phyloP scores from a whole-genome alignment of 2,113 vertebrate species.

The Rhombomys opimus region DNA sequence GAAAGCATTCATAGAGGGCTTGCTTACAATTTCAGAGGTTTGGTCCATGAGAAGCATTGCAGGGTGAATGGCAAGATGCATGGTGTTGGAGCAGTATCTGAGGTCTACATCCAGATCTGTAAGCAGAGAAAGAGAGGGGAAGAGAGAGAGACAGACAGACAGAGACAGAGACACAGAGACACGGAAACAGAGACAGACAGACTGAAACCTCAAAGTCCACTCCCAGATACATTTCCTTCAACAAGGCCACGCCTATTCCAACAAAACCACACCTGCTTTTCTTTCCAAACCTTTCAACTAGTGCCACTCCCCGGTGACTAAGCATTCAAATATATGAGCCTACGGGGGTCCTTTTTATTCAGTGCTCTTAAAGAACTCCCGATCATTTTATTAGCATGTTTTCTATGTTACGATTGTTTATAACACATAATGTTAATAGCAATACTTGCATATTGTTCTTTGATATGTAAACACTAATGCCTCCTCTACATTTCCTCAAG shows the following conservation, averaged over 20 bases:
- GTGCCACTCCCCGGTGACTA: no score
- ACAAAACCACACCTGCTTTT: no score
- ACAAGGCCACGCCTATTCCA: no score
- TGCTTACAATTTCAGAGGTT: background rate
- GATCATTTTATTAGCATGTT: background rate
- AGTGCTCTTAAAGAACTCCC: background rate
- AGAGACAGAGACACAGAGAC: no score
- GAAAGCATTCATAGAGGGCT: background rate
- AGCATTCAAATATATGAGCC: no score
- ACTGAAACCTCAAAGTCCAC: no score
- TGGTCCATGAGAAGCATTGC: background rate
- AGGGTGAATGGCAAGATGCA: background rate
- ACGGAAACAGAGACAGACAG: no score
- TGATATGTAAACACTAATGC: slow-evolving; percentile 30
- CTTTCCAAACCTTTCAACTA: no score
- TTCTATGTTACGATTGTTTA: background rate
- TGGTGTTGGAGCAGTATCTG: background rate
- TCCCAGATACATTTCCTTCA: no score
- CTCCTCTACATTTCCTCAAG: background rate
- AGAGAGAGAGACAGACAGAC: background rate
- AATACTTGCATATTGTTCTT: slow-evolving; percentile 8
- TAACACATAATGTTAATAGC: slow-evolving; percentile 20
- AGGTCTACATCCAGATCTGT: background rate
- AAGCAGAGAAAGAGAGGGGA: background rate
- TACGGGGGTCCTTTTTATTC: background rate